Percentiles rank a stretch among this genome's conserved stretches.
Conservation (phyloP, 2,888 invertebrate genomes). For the Aplocera efformata region DNA sequence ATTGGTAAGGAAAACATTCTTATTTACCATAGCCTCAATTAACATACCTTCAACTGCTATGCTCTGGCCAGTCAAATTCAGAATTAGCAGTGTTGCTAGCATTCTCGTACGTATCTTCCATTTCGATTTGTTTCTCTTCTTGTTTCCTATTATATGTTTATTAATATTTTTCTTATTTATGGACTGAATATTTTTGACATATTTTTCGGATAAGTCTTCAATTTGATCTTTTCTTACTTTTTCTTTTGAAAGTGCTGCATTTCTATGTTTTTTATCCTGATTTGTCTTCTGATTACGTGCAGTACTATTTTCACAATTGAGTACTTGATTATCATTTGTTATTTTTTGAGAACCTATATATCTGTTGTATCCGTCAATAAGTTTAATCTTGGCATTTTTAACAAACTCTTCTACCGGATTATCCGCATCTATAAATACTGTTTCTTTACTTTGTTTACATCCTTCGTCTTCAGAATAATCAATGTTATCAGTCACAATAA, state of each 20-base stretch:
- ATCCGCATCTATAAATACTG: not conserved
- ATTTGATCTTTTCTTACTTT: too few relatives aligned
- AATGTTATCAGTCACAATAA: not conserved
- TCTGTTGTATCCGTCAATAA: not conserved
- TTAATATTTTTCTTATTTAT: not conserved
- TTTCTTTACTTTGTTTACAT: not conserved
- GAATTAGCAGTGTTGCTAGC: slow-evolving; percentile 56
- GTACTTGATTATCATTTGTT: too few relatives aligned
- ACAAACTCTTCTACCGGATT: not conserved
- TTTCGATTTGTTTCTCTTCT: slow-evolving; percentile 34
- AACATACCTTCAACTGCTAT: slow-evolving; percentile 39
- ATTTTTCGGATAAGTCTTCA: not conserved
- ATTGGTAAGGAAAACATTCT: too few relatives aligned
- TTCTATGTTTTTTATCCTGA: too few relatives aligned
- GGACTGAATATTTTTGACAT: not conserved
- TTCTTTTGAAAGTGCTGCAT: too few relatives aligned
- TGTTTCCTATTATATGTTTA: not conserved
- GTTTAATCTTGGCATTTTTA: not conserved
- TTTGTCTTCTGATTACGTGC: too few relatives aligned
- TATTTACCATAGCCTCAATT: too few relatives aligned
- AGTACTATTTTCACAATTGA: too few relatives aligned
- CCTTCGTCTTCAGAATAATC: not conserved
- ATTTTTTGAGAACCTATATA: too few relatives aligned
- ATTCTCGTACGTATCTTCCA: slow-evolving; percentile 51
- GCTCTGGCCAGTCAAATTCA: slow-evolving; percentile 52